Percentiles rank a stretch among this genome's conserved stretches.
Conservation (phyloP, 2,888 invertebrate genomes). For the Acholoe squamosa region DNA sequence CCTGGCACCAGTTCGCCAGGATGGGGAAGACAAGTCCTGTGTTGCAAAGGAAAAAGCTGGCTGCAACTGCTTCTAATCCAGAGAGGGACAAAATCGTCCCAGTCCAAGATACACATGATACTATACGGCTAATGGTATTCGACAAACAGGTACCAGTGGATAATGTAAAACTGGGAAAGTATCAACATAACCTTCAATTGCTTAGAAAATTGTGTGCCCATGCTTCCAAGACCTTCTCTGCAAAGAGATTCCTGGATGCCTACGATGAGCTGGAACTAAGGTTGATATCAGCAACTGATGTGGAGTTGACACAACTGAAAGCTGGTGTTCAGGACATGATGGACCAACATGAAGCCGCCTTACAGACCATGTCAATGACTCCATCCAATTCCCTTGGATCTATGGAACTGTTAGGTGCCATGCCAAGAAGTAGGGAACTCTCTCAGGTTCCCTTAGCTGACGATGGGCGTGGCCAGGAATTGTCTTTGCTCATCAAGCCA, state of each 20-base stretch:
- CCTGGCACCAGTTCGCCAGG: conserved; percentile 45
- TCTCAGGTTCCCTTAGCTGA: neutral
- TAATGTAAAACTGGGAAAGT: neutral
- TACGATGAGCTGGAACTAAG: conserved; percentile 65
- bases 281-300: conserved; percentile 65
- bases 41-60: conserved; percentile 8
- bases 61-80: neutral
- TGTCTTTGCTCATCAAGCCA: conserved; percentile 68
- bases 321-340: conserved; percentile 58
- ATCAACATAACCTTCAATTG: conserved; percentile 36
- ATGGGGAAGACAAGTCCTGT: conserved; percentile 46
- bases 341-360: conserved; percentile 19
- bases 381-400: neutral
- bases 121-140: neutral
- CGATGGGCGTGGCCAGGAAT: neutral
- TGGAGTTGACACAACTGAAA: conserved; percentile 67
- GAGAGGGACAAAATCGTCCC: neutral
- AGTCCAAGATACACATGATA: neutral
- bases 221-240: conserved; percentile 66
- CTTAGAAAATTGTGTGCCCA: conserved; percentile 66
- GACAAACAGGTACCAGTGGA: conserved; percentile 13
- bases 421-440: neutral
- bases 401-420: neutral
- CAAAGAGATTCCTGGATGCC: conserved; percentile 67
- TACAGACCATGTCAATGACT: conserved; percentile 24